Evolutionary conservation across 2,113 vertebrate species (phyloP), one percentile per base, ranked within the genome.

Genomic region (Dicerorhinus sumatrensis): DNA sequence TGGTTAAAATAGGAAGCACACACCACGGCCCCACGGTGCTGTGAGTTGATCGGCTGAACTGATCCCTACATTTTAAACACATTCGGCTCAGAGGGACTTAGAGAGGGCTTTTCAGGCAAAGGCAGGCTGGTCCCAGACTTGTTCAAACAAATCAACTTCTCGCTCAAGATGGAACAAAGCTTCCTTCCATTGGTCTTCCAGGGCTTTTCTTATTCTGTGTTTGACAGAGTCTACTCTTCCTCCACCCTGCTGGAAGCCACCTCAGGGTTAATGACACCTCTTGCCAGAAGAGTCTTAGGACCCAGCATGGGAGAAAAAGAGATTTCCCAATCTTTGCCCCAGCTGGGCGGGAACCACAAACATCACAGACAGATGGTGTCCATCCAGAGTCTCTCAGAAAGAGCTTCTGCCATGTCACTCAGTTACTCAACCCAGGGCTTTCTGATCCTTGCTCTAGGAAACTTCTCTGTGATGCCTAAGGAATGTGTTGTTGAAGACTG

Each of bases 1-100:
- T 39, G 70, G 48, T 76, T 65, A 81, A 31, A 81, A 65, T 0
- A 29, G 58, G 73, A 82, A 56, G 62, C 2, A 0, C 21, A 2
- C 20, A 7, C 31, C 6, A 1, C 1, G 17, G 1, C n/a, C 46
- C n/a, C 51, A 0, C 4, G 0, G 13, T 1, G 31, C 76, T 2
- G 5, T 25, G 11, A 33, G 17, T 21, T 5, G 8, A 63, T 63
- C 3, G 5, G 51, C 51, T 33, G 51, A 48, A 60, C 73, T 25
- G 58, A 65, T 63, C 42, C 25, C 56, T 36, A 1, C 54, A 20
- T 48, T 33, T 85, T 39, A 86, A 79, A 95, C 92, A 87, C 20
- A 5, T 3, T 21, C 3, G 51, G 23, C 48, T 54, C 13, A 2
- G 7, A 36, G 51, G 36, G 23, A 20, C 91, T 77, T 67, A 20